Base-by-base conservation (phyloP, 2,113 vertebrate species). In the Dendrocopos noguchii region DNA sequence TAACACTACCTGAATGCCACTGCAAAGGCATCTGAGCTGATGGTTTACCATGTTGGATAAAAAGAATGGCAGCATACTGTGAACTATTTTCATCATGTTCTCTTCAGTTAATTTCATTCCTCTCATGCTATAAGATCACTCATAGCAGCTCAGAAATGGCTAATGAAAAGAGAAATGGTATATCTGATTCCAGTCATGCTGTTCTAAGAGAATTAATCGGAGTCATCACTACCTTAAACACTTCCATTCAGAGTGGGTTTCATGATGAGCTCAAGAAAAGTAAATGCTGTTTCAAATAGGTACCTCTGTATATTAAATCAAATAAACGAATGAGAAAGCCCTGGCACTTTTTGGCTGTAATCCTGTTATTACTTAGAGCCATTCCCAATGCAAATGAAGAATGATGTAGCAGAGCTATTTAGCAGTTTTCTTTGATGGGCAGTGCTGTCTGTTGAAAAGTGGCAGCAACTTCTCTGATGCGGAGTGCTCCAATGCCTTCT, bases 341-440 rank as follows among this genome's bases (percentile, higher is more conserved):
- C 87, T 92, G 73, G 88, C 80, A 81, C 86, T 92, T 96, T 96
- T 94, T 92, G 85, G 84, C 93, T 96, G 91, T 93, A 91, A 97
- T 94, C 70, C 81, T 90, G 71, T 92, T 95, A 91, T 63, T 85
- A 80, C 95, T 97, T 90, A 96, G 71, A 97, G 96, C 92, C 88
- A 97, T 95, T 95, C 90, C 90, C 94, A 94, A 97, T 90, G 95
- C 77, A 96, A 95, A 97, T 83, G 78, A 94, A 92, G 87, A 96
- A 80, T 86, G 83, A 95, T 84, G 68, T 92, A 93, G 82, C 81
- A 80, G 90, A 87, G 57, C 66, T 83, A 87, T 83, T 95, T 93
- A 94, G 86, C 50, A 80, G 79, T 95, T 95, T 94, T 95, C 94
- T 96, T 95, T 95, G 87, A 97, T 88, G 74, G 96, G 89, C 80